A percentile compares a stretch with the other conserved stretches of the same genome.
Evolutionary conservation across 2,888 invertebrate species (phyloP).

Genomic region (Dugesia japonica): DNA sequence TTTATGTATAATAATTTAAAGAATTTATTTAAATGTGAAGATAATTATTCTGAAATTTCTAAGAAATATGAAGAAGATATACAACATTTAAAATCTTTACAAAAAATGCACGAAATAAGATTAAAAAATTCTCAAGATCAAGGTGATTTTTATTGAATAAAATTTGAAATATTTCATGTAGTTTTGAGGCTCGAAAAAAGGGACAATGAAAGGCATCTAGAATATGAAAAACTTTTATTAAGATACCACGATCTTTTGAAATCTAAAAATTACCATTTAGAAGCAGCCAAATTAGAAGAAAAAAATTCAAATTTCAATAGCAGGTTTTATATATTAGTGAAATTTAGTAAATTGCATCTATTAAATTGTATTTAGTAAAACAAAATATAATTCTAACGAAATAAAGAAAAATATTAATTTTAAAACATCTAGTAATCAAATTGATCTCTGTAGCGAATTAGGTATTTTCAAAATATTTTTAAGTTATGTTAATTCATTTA

Average conservation of each 20-base stretch:
- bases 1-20: background rate
- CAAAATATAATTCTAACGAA: no score
- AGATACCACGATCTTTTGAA: background rate
- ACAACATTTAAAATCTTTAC: background rate
- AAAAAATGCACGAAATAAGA: background rate
- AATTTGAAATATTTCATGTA: background rate
- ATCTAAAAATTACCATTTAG: background rate
- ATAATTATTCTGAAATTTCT: slow-evolving; percentile 1
- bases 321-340: no score
- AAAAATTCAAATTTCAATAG: no score
- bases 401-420: no score
- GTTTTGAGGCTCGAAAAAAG: background rate
- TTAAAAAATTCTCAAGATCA: background rate
- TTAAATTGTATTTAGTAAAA: no score
- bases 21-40: background rate
- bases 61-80: background rate
- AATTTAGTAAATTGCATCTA: no score
- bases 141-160: background rate
- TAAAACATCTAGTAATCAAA: no score
- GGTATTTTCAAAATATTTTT: no score
- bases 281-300: background rate
- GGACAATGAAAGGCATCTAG: background rate
- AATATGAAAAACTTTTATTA: background rate
- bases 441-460: no score
- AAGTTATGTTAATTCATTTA: no score